Evolutionary conservation across 2,888 invertebrate genomes (phyloP), one percentile per base, ranked within the genome.

Genomic region (Xylota segnis): DNA sequence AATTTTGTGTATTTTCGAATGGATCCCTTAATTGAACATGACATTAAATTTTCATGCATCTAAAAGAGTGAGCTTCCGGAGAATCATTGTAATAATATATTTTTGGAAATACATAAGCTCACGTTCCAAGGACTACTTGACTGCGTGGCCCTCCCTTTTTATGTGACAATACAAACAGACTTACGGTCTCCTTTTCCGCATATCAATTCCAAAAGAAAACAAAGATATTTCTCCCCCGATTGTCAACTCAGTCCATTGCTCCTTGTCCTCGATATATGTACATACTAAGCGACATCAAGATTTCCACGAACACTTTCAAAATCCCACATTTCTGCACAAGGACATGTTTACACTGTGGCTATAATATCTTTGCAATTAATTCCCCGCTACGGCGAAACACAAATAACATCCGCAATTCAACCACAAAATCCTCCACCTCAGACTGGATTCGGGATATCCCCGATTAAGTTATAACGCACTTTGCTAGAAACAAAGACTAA

Each of bases 381-480:
- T 27, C 61, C 56, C 6, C 14, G 16, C 27, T 12, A 37, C 32
- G 43, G 3, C 27, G 23, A 23, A 27, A 34, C 47, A 66, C 54
- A 74, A 70, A 74, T 74, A 68, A 68, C 61, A 61, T 50, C 43
- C 68, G 40, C 40, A 58, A 63, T 74, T 52, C 74, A 78, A 56
- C 83, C 79, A 23, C 79, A 63, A 79, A 65, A 65, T 75, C 65
- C 68, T 54, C 18, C 52, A 59, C 65, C 52, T 27, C 7, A 12
- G 7, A 40, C 61, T 70, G 70, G 56, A 82, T 71, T n/a, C 37
- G 18, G 27, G 40, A 70, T 75, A 70, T 70, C 54, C 54, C 61
- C 43, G 18, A 52, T 70, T 79, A 68, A 86, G 74, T 72, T 86
- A 76, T 52, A 81, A 81, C 75, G 81, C 84, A 81, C 68, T 78